Evolutionary conservation across 2,113 vertebrate genomes (phyloP).

Genomic region (Atherinomorus stipes): DNA sequence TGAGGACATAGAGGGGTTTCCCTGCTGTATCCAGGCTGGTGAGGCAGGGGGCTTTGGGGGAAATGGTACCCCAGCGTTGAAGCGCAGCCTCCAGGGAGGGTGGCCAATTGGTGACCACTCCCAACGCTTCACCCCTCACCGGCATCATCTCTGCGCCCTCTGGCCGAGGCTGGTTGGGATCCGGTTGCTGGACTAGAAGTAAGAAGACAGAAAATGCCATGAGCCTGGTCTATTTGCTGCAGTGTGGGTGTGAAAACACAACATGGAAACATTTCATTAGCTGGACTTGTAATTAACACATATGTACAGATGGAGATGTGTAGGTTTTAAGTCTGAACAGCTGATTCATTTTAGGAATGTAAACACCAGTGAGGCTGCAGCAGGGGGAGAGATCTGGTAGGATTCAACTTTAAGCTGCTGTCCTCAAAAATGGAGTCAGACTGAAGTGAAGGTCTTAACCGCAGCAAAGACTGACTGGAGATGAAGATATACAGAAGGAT

Average conservation of each 20-base stretch:
- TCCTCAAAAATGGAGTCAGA: neutral
- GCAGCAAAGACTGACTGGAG: neutral
- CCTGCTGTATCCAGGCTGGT: conserved; percentile 99
- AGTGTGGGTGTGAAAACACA: neutral
- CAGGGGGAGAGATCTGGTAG: neutral
- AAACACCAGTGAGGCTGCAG: neutral
- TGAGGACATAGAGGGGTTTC: conserved; percentile 97
- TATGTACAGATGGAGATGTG: neutral
- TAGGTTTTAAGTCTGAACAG: accelerated
- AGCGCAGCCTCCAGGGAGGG: conserved; percentile 96
- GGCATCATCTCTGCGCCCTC: conserved; percentile 98
- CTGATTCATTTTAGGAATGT: neutral
- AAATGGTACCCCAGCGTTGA: conserved; percentile 98
- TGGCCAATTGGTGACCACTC: conserved; percentile 98
- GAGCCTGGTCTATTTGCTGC: conserved; percentile 1
- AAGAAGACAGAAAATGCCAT: neutral
- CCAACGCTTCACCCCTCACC: conserved; percentile 93
- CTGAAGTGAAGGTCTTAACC: neutral
- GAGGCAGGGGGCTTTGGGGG: conserved; percentile 96
- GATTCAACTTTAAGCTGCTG: neutral
- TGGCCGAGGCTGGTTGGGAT: conserved; percentile 96
- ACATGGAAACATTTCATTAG: conserved; percentile 1
- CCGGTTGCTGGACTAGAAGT: conserved; percentile 94
- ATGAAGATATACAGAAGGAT: neutral
- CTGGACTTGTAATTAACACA: conserved; percentile 10